phyloP scores from a whole-genome alignment of 2,113 vertebrate genomes.

The Charina bottae region DNA sequence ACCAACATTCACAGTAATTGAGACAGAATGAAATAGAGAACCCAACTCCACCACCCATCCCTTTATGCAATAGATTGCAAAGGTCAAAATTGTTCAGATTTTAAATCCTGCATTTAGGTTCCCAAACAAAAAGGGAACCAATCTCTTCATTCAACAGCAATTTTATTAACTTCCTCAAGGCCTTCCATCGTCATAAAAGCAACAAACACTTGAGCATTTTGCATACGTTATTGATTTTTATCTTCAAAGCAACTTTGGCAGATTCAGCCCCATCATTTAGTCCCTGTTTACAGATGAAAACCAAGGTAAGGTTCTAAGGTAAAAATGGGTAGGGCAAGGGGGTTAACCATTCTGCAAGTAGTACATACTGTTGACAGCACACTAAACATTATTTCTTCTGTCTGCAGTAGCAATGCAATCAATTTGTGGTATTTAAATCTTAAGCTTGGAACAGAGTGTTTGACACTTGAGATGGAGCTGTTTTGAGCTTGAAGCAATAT shows the following conservation, averaged over 20 bases:
- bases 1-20: background rate
- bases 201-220: constrained; percentile 8
- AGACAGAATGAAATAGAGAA: background rate
- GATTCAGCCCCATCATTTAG: background rate
- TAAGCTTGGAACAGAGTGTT: background rate
- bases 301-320: background rate
- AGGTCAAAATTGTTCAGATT: constrained; percentile 1
- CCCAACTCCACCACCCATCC: background rate
- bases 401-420: background rate
- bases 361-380: background rate
- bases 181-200: constrained; percentile 23
- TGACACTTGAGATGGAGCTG: background rate
- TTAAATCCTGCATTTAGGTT: background rate
- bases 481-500: background rate
- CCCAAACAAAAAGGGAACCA: background rate
- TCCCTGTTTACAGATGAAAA: constrained; percentile 8
- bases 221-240: constrained; percentile 34
- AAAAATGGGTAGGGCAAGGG: background rate
- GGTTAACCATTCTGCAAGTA: background rate
- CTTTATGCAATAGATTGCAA: background rate
- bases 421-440: background rate
- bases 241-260: constrained; percentile 4
- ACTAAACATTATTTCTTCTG: background rate
- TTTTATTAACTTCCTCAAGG: constrained; percentile 20
- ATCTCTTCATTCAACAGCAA: constrained; percentile 5